phyloP scores from a whole-genome alignment of 2,113 vertebrate genomes.

The Copsychus sechellarum region DNA sequence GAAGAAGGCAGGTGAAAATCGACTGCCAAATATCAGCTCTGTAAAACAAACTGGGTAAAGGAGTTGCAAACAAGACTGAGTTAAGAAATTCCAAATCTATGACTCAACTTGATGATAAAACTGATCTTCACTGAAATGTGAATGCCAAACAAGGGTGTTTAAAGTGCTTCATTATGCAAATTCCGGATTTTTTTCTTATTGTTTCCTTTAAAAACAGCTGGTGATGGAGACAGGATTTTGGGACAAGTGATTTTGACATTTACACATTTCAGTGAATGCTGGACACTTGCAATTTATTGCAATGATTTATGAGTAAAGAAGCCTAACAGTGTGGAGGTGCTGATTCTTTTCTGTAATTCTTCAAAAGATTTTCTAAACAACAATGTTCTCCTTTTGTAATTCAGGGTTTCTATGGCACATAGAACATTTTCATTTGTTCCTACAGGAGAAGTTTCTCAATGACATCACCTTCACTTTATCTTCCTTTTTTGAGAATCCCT shows the following conservation, averaged over 20 bases:
- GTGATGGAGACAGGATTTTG: background rate
- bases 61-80: background rate
- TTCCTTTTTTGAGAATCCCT: background rate
- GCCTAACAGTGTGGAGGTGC: background rate
- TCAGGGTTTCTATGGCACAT: background rate
- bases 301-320: background rate
- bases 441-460: background rate
- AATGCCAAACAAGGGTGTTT: background rate
- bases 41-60: background rate
- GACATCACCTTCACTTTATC: background rate
- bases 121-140: background rate
- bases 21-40: background rate
- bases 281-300: background rate
- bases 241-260: background rate
- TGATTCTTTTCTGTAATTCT: background rate
- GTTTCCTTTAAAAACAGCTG: background rate
- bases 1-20: background rate
- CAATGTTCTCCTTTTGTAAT: background rate
- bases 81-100: background rate
- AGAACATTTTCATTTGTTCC: background rate
- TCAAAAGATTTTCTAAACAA: background rate
- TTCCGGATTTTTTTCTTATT: background rate
- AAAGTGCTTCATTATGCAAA: background rate
- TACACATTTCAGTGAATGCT: background rate
- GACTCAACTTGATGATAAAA: background rate